phyloP scores from a whole-genome alignment of 2,113 vertebrate genomes.

The Vidua chalybeata region DNA sequence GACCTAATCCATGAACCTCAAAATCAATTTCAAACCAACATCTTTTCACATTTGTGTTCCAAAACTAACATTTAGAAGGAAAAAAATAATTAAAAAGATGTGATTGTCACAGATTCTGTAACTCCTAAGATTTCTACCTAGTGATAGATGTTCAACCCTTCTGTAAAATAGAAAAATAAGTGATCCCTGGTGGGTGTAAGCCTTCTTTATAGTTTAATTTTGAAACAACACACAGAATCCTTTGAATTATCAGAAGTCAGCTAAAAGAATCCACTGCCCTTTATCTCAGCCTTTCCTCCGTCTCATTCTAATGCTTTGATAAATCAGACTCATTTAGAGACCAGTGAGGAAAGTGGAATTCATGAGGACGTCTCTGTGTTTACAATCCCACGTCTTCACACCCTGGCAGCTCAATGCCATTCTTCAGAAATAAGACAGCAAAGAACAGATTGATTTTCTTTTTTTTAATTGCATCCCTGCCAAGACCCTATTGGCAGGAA shows the following conservation, averaged over 20 bases:
- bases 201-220: neutral
- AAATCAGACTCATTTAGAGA: constrained; percentile 27
- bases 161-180: neutral
- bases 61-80: neutral
- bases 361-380: neutral
- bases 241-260: constrained; percentile 19
- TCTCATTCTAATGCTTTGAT: constrained; percentile 24
- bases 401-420: neutral
- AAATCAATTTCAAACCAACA: neutral
- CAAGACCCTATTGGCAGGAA: constrained; percentile 21
- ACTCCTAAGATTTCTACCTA: neutral
- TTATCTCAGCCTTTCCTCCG: neutral
- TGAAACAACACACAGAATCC: neutral
- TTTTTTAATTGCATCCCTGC: constrained; percentile 54
- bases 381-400: neutral
- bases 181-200: neutral
- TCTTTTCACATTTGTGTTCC: neutral
- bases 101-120: neutral
- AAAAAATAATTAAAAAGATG: neutral
- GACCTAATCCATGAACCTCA: neutral
- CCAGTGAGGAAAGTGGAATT: neutral
- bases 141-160: neutral
- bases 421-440: constrained; percentile 49
- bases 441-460: constrained; percentile 58
- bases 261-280: neutral